phyloP scores from a whole-genome alignment of 1,140 invertebrate genomes.

The Drosophila jambulina region DNA sequence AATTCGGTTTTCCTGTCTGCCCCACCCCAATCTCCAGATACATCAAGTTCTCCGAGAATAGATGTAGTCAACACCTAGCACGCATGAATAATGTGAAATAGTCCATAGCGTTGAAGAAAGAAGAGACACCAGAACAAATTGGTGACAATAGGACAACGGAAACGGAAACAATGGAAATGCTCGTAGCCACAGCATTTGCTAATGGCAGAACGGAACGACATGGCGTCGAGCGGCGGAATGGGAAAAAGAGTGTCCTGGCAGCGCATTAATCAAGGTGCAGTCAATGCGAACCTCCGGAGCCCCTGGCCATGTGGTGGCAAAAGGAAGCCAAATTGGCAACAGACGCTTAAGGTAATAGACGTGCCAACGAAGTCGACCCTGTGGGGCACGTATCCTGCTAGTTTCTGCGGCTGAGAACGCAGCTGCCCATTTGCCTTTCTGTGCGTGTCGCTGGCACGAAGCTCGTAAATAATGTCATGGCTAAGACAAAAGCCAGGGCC shows the following conservation, averaged over 20 bases:
- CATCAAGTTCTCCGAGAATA: constrained; percentile 29
- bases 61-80: constrained; percentile 55
- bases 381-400: constrained; percentile 60
- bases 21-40: constrained; percentile 9
- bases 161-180: constrained; percentile 39
- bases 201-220: constrained; percentile 26
- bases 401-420: constrained; percentile 46
- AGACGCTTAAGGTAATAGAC: constrained; percentile 51
- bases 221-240: not conserved
- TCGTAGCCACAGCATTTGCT: constrained; percentile 25
- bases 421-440: constrained; percentile 59
- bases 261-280: constrained; percentile 77
- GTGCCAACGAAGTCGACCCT: constrained; percentile 33
- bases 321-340: constrained; percentile 50
- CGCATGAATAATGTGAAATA: constrained; percentile 51
- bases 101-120: constrained; percentile 6
- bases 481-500: constrained; percentile 56
- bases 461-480: constrained; percentile 69
- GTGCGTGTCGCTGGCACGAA: constrained; percentile 57
- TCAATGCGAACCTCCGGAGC: constrained; percentile 47
- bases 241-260: constrained; percentile 43
- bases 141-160: constrained; percentile 38
- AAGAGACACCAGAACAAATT: constrained; percentile 40
- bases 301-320: constrained; percentile 16
- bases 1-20: not conserved